These are phyloP conservation scores for Drosophila triauraria DNA, from an alignment of 1,140 invertebrate genomes.

Conservation along the genomic window DNA sequence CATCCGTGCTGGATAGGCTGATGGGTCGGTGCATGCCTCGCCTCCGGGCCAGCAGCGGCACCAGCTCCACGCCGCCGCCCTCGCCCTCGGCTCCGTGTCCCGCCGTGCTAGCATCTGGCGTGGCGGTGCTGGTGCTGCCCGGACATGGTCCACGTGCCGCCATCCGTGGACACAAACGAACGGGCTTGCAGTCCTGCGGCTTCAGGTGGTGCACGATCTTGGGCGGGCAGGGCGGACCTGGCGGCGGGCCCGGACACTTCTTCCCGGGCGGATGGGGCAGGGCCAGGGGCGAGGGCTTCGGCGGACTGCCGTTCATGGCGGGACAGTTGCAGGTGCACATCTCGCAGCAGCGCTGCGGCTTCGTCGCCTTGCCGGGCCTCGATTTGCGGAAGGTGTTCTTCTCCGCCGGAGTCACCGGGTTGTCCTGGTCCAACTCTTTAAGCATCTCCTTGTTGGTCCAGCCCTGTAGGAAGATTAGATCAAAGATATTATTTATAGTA, in stretches of 20 bases:
- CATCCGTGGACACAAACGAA: slow-evolving; percentile 60
- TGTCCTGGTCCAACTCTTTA: slow-evolving; percentile 83
- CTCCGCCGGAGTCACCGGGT: slow-evolving; percentile 76
- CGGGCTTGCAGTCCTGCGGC: slow-evolving; percentile 64
- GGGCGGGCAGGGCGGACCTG: slow-evolving; percentile 32
- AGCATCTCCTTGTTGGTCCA: slow-evolving; percentile 84
- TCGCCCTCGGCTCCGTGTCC: slow-evolving; percentile 24
- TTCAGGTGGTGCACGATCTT: slow-evolving; percentile 41
- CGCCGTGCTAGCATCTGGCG: slow-evolving; percentile 44
- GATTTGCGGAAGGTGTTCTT: slow-evolving; percentile 78
- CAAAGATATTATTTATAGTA: not conserved
- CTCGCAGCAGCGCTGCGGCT: slow-evolving; percentile 72
- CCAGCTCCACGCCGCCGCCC: slow-evolving; percentile 88
- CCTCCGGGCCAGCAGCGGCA: slow-evolving; percentile 87
- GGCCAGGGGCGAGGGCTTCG: slow-evolving; percentile 26
- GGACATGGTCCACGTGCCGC: slow-evolving; percentile 49
- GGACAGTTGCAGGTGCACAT: slow-evolving; percentile 78
- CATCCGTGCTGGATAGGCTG: slow-evolving; percentile 87
- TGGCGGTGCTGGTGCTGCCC: slow-evolving; percentile 56
- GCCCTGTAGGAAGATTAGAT: slow-evolving; percentile 43
- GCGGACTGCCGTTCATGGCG: slow-evolving; percentile 49
- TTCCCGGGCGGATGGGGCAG: slow-evolving; percentile 28
- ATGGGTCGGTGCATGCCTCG: slow-evolving; percentile 81
- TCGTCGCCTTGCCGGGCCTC: slow-evolving; percentile 47
- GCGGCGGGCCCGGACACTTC: slow-evolving; percentile 15